phyloP scores from a whole-genome alignment of 2,888 invertebrate species.

The Andricus quercusramuli region DNA sequence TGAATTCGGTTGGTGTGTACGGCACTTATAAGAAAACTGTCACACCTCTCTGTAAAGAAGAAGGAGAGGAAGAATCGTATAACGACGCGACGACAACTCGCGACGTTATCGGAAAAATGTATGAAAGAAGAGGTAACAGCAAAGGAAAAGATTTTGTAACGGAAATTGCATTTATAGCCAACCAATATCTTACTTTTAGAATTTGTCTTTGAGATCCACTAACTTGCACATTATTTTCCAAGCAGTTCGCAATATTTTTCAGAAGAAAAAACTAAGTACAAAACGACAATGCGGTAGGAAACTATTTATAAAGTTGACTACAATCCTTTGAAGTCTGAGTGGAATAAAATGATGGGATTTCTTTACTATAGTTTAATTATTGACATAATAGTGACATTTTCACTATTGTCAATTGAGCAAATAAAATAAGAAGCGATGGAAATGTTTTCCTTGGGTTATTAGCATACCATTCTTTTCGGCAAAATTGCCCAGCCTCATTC shows the following conservation, averaged over 20 bases:
- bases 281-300: not conserved
- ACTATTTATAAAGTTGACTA: no score
- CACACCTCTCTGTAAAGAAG: constrained; percentile 1
- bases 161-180: constrained; percentile 37
- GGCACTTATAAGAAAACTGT: constrained; percentile 33
- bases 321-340: no score
- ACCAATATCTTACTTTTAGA: constrained; percentile 10
- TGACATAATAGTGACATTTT: no score
- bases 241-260: not conserved
- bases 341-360: no score
- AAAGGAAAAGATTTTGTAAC: constrained; percentile 30
- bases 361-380: no score
- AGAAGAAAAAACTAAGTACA: not conserved
- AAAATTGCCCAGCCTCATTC: no score
- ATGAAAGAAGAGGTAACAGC: constrained; percentile 28
- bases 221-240: constrained; percentile 1
- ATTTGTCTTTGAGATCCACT: constrained; percentile 12
- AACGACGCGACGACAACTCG: constrained; percentile 32
- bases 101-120: constrained; percentile 45
- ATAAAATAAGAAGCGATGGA: no score
- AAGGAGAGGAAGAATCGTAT: not conserved
- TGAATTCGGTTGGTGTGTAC: constrained; percentile 18
- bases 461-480: no score
- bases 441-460: no score
- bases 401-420: no score